phyloP scores from a whole-genome alignment of 2,888 invertebrate species.

The Mantis religiosa region DNA sequence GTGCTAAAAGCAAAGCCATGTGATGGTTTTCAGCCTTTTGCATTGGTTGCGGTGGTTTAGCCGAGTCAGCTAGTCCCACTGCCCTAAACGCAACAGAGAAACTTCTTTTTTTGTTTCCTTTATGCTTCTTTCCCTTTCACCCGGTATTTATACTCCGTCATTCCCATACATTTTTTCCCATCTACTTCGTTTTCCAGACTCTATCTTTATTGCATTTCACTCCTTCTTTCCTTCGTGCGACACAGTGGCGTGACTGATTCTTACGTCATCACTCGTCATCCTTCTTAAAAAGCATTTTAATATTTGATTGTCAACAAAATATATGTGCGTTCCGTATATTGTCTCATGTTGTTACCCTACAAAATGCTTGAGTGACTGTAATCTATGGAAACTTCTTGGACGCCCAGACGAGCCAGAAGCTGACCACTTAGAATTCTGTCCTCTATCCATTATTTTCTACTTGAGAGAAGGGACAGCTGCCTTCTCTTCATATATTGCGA shows the following conservation, averaged over 20 bases:
- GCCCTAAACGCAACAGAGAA: slow-evolving; percentile 37
- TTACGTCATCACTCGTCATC: not conserved
- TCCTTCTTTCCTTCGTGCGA: not conserved
- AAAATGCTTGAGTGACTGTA: too few relatives aligned
- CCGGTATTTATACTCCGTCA: slow-evolving; percentile 25
- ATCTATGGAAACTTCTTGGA: too few relatives aligned
- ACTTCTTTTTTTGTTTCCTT: slow-evolving; percentile 22
- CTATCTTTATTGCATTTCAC: not conserved
- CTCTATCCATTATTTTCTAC: too few relatives aligned
- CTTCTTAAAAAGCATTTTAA: too few relatives aligned
- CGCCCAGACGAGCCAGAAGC: too few relatives aligned
- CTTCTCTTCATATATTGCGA: too few relatives aligned
- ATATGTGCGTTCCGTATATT: too few relatives aligned
- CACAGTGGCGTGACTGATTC: not conserved
- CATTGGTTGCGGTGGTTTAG: slow-evolving; percentile 1
- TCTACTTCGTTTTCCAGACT: not conserved
- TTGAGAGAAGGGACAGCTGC: too few relatives aligned
- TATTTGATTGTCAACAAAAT: too few relatives aligned
- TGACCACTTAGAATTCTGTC: too few relatives aligned
- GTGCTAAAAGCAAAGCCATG: slow-evolving; percentile 43
- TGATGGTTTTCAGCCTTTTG: slow-evolving; percentile 33
- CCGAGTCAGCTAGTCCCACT: slow-evolving; percentile 30
- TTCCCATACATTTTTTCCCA: slow-evolving; percentile 15
- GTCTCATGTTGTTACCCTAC: too few relatives aligned
- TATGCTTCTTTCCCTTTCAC: not conserved